A percentile compares a stretch with the other conserved stretches of the same genome.
Conservation (phyloP, 2,888 invertebrate genomes). For the Heteropelma amictum region DNA sequence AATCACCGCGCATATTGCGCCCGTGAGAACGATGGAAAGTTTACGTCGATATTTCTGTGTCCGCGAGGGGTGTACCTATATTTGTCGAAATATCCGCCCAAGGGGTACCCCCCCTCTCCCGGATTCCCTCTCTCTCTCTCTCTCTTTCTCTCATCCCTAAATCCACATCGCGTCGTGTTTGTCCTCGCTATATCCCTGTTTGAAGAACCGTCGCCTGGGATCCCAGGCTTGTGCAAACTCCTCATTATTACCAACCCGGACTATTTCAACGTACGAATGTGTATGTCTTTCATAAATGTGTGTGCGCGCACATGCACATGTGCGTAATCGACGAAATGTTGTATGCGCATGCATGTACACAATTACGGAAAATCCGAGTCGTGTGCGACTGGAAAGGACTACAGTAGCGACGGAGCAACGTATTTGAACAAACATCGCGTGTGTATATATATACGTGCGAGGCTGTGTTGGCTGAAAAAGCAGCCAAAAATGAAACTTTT, state of each 20-base stretch:
- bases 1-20: neutral
- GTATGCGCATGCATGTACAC: too few relatives aligned
- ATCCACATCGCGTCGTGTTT: slow-evolving; percentile 66
- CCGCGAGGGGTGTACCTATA: slow-evolving; percentile 63
- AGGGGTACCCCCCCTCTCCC: neutral
- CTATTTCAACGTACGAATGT: slow-evolving; percentile 30
- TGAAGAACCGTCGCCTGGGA: slow-evolving; percentile 73
- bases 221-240: slow-evolving; percentile 75
- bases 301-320: slow-evolving; percentile 3
- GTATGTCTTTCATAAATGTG: neutral
- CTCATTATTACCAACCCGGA: slow-evolving; percentile 74
- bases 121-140: neutral
- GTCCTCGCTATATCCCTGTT: slow-evolving; percentile 74
- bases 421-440: too few relatives aligned
- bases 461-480: too few relatives aligned
- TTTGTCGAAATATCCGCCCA: slow-evolving; percentile 70
- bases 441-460: too few relatives aligned
- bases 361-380: too few relatives aligned
- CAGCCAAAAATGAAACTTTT: too few relatives aligned
- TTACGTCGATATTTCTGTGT: slow-evolving; percentile 1
- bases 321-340: too few relatives aligned
- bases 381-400: too few relatives aligned
- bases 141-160: neutral
- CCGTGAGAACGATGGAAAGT: neutral
- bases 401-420: neutral